phyloP scores from a whole-genome alignment of 2,888 invertebrate genomes.

The Elysia crispata region DNA sequence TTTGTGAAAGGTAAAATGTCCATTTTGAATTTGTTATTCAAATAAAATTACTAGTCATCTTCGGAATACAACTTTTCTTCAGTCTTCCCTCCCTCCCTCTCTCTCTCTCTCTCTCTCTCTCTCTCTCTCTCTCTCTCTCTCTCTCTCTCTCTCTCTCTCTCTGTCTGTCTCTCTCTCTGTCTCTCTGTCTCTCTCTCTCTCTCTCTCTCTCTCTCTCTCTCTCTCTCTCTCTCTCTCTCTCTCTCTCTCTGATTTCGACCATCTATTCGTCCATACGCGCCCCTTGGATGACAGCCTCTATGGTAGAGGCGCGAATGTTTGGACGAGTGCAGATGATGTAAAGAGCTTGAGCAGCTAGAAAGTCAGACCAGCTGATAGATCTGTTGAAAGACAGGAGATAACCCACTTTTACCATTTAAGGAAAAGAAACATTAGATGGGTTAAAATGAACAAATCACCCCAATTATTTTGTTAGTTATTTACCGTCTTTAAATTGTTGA shows the following conservation, averaged over 20 bases:
- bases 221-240: slow-evolving; percentile 11
- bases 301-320: slow-evolving; percentile 40
- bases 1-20: too few species aligned
- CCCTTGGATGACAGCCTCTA: background rate
- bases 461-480: too few species aligned
- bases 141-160: slow-evolving; percentile 19
- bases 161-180: slow-evolving; percentile 22
- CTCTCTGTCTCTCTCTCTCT: slow-evolving; percentile 24
- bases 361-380: slow-evolving; percentile 52
- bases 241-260: background rate
- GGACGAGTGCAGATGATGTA: slow-evolving; percentile 55
- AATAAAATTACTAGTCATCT: too few species aligned
- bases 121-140: background rate
- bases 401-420: too few species aligned
- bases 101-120: slow-evolving; percentile 5
- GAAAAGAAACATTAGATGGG: too few species aligned
- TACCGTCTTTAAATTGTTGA: too few species aligned
- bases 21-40: too few species aligned
- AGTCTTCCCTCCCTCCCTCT: background rate
- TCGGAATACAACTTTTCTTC: too few species aligned
- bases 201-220: slow-evolving; percentile 20
- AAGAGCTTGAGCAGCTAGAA: slow-evolving; percentile 52
- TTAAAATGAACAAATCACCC: too few species aligned
- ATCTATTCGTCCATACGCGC: background rate
- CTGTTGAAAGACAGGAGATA: too few species aligned